Evolutionary conservation across 2,797 vertebrate species (phyloP).

Genomic region (Danio choprae): DNA sequence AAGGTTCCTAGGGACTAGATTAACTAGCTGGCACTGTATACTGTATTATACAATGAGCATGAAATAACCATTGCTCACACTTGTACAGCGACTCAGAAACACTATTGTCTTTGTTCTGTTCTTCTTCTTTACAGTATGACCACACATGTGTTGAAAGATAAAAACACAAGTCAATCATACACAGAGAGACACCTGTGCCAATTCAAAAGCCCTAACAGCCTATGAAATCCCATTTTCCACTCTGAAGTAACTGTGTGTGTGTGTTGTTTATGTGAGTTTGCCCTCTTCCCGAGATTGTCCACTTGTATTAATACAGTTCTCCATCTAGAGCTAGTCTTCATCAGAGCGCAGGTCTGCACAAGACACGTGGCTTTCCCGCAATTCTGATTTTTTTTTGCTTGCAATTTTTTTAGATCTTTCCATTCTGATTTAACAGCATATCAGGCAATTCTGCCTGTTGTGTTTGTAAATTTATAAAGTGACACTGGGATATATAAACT

Average conservation of each 20-base stretch:
- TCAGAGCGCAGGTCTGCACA: background rate
- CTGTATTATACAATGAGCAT: background rate
- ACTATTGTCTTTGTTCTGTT: constrained; percentile 3
- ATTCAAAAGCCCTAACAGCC: constrained; percentile 4
- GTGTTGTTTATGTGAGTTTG: constrained; percentile 31
- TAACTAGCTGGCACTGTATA: background rate
- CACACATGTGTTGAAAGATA: background rate
- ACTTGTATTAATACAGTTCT: constrained; percentile 39
- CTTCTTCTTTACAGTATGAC: background rate
- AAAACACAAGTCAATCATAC: constrained; percentile 18
- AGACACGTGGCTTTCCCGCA: background rate
- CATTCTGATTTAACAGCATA: no score
- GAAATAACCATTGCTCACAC: background rate
- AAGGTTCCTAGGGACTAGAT: background rate
- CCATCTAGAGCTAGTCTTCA: constrained; percentile 36
- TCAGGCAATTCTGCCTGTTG: no score
- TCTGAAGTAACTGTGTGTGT: background rate
- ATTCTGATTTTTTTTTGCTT: no score
- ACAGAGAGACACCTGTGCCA: constrained; percentile 6
- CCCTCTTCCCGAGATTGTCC: constrained; percentile 13
- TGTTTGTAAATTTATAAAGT: no score
- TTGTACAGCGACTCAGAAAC: background rate
- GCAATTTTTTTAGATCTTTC: no score
- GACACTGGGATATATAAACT: no score
- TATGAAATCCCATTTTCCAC: constrained; percentile 12